These are phyloP conservation scores for Glaucomys volans DNA, from an alignment of 2,113 vertebrate genomes.

Conservation along the genomic window DNA sequence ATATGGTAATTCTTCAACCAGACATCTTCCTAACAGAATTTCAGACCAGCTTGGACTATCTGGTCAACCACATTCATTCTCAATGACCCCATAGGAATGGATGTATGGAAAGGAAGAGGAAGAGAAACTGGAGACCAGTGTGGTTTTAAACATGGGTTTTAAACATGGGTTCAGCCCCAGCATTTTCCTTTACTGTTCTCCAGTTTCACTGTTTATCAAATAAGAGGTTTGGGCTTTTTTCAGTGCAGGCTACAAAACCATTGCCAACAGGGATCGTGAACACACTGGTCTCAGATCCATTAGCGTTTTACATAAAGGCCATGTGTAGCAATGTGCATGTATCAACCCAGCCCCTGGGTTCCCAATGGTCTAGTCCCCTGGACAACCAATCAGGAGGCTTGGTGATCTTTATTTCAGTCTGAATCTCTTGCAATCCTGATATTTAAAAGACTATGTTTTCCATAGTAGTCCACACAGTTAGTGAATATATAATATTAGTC, in stretches of 20 bases:
- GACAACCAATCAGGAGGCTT: neutral
- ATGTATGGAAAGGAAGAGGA: neutral
- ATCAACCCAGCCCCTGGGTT: neutral
- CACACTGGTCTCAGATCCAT: neutral
- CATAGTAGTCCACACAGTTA: neutral
- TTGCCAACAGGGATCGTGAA: neutral
- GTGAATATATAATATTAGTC: neutral
- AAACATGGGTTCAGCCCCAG: neutral
- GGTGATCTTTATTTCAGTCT: neutral
- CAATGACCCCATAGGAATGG: neutral
- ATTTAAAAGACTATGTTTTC: neutral
- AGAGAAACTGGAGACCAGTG: neutral
- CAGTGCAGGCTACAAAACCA: neutral
- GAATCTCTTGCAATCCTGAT: neutral
- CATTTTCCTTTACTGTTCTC: neutral
- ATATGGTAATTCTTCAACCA: slow-evolving; percentile 34
- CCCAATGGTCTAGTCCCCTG: neutral
- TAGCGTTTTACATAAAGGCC: neutral
- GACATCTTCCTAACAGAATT: slow-evolving; percentile 55
- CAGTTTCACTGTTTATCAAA: neutral
- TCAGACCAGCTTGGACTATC: slow-evolving; percentile 16
- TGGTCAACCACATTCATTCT: slow-evolving; percentile 33
- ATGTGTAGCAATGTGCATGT: neutral
- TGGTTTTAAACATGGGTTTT: neutral
- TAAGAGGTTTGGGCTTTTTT: neutral